A percentile compares a stretch with the other conserved stretches of the same genome.
These are phyloP conservation scores for Conus betulinus DNA, from an alignment of 1,140 invertebrate genomes.

Conservation along the genomic window DNA sequence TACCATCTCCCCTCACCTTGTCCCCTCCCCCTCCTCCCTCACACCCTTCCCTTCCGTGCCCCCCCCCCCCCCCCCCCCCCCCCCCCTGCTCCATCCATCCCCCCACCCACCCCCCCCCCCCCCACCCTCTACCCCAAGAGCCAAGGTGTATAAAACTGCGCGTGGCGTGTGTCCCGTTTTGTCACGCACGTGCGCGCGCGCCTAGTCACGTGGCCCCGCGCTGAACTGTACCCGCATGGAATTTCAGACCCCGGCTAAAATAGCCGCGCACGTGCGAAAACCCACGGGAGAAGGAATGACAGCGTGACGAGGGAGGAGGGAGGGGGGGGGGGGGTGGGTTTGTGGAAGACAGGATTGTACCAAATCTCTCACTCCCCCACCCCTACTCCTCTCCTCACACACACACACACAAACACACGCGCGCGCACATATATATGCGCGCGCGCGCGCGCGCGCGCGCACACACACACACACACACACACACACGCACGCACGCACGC, in stretches of 20 bases:
- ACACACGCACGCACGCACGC: too few species aligned
- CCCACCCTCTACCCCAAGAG: background rate
- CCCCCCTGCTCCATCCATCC: background rate
- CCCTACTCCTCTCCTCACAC: background rate
- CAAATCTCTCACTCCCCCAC: background rate
- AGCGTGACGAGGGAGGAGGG: background rate
- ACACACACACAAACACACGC: background rate
- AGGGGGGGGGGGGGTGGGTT: background rate
- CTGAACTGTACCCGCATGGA: conserved; percentile 25
- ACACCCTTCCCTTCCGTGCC: background rate
- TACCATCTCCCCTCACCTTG: background rate
- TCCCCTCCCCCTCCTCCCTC: background rate
- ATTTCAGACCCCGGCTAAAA: background rate
- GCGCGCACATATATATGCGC: too few species aligned
- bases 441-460: too few species aligned
- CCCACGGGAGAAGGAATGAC: background rate
- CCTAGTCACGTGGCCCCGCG: background rate
- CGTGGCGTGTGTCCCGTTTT: background rate
- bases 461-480: too few species aligned
- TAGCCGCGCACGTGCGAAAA: conserved; percentile 12
- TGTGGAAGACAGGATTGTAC: background rate
- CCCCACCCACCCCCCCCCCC: background rate
- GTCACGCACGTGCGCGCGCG: conserved; percentile 31
- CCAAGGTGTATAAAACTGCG: background rate
- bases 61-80: background rate